Evolutionary conservation across 2,797 vertebrate species (phyloP), one percentile per base, ranked within the genome.

Genomic region (Austrolebias charrua): DNA sequence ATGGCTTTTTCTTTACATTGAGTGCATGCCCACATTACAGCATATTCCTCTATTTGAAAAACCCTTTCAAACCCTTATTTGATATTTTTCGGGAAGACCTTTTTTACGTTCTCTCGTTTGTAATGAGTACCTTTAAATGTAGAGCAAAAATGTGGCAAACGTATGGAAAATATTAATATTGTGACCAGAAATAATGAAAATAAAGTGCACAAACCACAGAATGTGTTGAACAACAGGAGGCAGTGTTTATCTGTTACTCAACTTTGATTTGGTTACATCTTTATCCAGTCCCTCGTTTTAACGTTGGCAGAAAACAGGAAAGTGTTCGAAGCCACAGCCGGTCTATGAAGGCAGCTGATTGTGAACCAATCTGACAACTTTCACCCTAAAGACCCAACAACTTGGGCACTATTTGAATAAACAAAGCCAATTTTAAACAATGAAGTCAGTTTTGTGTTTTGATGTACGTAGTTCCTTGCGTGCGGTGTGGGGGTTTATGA

Each of bases 191-290:
- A 31, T 29, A 16, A 54, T 18, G 2, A 5, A 58, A 65, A 24
- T 6, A 10, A 11, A 47, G n/a, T 80, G 75, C 76, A 72, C 76
- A 82, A 77, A 78, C 55, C 66, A 82, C 52, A 71, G 33, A 40
- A 63, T 55, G 71, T 42, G 63, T 54, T 86, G 50, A 73, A 80
- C 84, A 88, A 85, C 84, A 89, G 87, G 87, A 86, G 90, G 90
- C 90, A 91, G 91, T 92, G 90, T 89, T 89, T 77, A 42, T 80
- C 81, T 79, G 76, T 78, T 73, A 52, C 43, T 73, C 51, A 46
- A 63, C 33, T 24, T 59, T n/a, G 51, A 5, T 71, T 33, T 33
- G 3, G 72, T 69, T 75, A 42, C 64, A 28, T 14, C 44, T 40
- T 50, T 18, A 43, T n/a, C 55, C 0, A 24, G 24, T 24, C 24